Percentiles rank a stretch among this genome's conserved stretches.
These are phyloP conservation scores for Erpetoichthys calabaricus DNA, from an alignment of 2,797 vertebrate species.

Conservation along the genomic window DNA sequence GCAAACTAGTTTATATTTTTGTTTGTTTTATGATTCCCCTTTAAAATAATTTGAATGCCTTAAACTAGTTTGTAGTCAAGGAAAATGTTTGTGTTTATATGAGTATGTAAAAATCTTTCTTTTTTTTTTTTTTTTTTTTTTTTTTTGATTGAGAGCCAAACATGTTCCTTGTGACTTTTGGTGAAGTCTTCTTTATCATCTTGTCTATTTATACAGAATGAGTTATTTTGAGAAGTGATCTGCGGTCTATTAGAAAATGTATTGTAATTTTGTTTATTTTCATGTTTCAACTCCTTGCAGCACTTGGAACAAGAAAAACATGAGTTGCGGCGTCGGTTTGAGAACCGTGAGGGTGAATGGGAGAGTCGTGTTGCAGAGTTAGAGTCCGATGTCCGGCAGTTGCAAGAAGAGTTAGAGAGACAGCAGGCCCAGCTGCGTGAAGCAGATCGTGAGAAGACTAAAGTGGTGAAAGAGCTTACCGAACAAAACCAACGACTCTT, in stretches of 20 bases:
- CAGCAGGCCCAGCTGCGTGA: constrained; percentile 84
- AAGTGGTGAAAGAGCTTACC: constrained; percentile 76
- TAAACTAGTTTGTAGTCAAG: too few species aligned
- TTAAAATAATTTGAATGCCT: too few species aligned
- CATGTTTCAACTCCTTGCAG: constrained; percentile 35
- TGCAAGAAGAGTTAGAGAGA: constrained; percentile 81
- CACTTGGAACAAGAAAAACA: constrained; percentile 95
- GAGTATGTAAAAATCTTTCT: too few species aligned
- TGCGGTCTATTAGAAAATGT: constrained; percentile 20
- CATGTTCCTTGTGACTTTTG: too few species aligned
- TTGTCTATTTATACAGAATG: too few species aligned
- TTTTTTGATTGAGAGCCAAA: too few species aligned
- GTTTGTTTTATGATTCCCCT: too few species aligned
- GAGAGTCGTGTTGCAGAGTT: constrained; percentile 87
- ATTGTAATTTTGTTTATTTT: not conserved
- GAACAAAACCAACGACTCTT: constrained; percentile 94
- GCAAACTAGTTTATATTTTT: too few species aligned
- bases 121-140: too few species aligned
- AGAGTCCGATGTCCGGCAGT: constrained; percentile 84
- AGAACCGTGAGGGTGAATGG: constrained; percentile 91
- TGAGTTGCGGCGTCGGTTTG: constrained; percentile 73
- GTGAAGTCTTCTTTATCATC: too few species aligned
- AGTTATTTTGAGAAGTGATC: constrained; percentile 18
- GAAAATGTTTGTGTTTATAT: too few species aligned
- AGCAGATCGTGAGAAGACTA: constrained; percentile 74